Evolutionary conservation across 2,888 invertebrate species (phyloP), one percentile per base, ranked within the genome.

Genomic region (Hypena proboscidalis): DNA sequence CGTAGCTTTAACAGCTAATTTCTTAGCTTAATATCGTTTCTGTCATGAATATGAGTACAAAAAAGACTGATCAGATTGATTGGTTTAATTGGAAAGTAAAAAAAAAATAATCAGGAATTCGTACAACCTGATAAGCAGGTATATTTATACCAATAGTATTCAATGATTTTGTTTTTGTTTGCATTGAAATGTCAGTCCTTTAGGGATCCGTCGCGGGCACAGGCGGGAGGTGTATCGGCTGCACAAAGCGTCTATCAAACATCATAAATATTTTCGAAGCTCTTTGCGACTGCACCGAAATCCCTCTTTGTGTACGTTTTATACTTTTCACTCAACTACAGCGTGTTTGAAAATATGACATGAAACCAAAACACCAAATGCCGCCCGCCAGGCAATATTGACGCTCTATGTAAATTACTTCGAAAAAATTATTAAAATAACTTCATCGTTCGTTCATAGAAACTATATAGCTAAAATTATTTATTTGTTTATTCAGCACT

Each of bases 231-330:
- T 59, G 64, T 70, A 66, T 66, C 59, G 63, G 59, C 71, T 61
- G 69, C 78, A 85, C 80, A 87, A 84, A 85, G 83, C 78, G 70
- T 86, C 81, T 81, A 88, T 86, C 86, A 86, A 78, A 83, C 70
- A 80, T 83, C 83, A 85, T 88, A 86, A 87, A 88, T 87, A 88
- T 85, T 83, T 83, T 80, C 79, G 68, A 74, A 82, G 79, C 79
- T 80, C 67, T 70, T 66, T 66, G 66, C 70, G 70, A 63, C 61
- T 75, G 74, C 79, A 70, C 71, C 75, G 51, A 83, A 85, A 87
- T 82, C 83, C 75, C 76, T 74, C 75, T 80, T 75, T 81, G 74
- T 77, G 74, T 76, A 77, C 75, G 61, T 74, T 76, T 72, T 67
- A 77, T 70, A 73, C 63, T 61, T 66, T 50, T 46, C 45, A 36